A percentile compares a stretch with the other conserved stretches of the same genome.
Evolutionary conservation across 2,888 invertebrate genomes (phyloP).

Genomic region (Melanargia galathea): DNA sequence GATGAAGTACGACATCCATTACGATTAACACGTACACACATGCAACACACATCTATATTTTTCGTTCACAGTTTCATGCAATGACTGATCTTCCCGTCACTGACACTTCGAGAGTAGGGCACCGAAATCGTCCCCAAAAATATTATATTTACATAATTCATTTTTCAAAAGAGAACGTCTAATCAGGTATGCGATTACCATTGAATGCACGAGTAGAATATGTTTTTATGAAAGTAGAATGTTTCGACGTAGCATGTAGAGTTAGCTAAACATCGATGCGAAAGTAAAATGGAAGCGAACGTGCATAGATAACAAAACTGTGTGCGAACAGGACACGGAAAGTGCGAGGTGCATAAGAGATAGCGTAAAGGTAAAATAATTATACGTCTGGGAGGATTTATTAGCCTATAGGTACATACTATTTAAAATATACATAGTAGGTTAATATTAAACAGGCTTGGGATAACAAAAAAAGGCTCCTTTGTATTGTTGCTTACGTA

Average conservation of each 20-base stretch:
- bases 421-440: constrained; percentile 28
- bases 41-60: constrained; percentile 79
- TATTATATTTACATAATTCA: constrained; percentile 60
- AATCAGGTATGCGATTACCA: constrained; percentile 51
- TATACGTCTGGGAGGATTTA: constrained; percentile 21
- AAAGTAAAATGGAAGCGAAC: constrained; percentile 65
- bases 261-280: constrained; percentile 53
- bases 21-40: constrained; percentile 75
- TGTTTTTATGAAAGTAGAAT: constrained; percentile 66
- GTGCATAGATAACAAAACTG: constrained; percentile 62
- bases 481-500: constrained; percentile 67
- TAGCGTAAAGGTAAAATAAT: constrained; percentile 30
- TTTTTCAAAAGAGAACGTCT: constrained; percentile 57
- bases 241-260: constrained; percentile 61
- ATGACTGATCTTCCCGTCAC: constrained; percentile 54
- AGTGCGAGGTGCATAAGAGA: constrained; percentile 54
- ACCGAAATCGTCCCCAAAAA: constrained; percentile 54
- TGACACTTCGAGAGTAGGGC: constrained; percentile 48
- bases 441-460: constrained; percentile 46
- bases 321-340: constrained; percentile 72
- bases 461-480: constrained; percentile 70
- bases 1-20: constrained; percentile 80
- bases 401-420: constrained; percentile 27
- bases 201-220: constrained; percentile 67
- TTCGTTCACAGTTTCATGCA: constrained; percentile 74